Base-by-base conservation (phyloP, 2,888 invertebrate genomes). In the Timandra comae region DNA sequence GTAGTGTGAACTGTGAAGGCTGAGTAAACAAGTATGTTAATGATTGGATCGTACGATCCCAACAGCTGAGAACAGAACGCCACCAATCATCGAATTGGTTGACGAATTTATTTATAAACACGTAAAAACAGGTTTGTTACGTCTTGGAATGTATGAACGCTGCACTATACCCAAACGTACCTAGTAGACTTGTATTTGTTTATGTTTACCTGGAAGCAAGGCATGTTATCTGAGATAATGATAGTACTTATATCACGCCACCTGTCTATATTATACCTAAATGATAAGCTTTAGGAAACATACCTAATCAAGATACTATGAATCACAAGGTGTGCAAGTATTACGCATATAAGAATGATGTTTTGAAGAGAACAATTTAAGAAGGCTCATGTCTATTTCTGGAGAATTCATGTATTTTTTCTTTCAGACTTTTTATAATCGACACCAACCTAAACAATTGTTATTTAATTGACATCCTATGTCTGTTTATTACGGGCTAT, bases 111-210 rank as follows among this genome's bases (percentile, higher is more conserved):
- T 64, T 66, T 57, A 67, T 60, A 56, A 40, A 49, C 36, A 50
- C 46, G 42, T 10, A 34, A 54, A 44, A 69, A 72, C 71, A 51
- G 58, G 74, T 73, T 66, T 63, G 58, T 71, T 71, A 71, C 61
- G 61, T 54, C 35, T 16, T 16, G 16, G 16, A 16, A 16, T 16
- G 16, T 5, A 16, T 16, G 38, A 23, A 27, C 21, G 7, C 26
- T 33, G 7, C 22, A 33, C 38, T 35, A 43, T 53, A 49, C 45
- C 53, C 62, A 62, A 49, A 51, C 52, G 58, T 33, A 30, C 33
- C 11, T 39, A 36, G 40, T 36, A 9, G 36, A 33, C 27, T 30
- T 35, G 29, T 27, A 41, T 39, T 52, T 58, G 53, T 56, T 58
- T 62, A 49, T 49, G 38, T 58, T 56, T 53, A 41, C 36, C 11